Percentiles rank a stretch among this genome's conserved stretches.
Evolutionary conservation across 1,140 invertebrate genomes (phyloP).

Genomic region (Macrostomum lignano): DNA sequence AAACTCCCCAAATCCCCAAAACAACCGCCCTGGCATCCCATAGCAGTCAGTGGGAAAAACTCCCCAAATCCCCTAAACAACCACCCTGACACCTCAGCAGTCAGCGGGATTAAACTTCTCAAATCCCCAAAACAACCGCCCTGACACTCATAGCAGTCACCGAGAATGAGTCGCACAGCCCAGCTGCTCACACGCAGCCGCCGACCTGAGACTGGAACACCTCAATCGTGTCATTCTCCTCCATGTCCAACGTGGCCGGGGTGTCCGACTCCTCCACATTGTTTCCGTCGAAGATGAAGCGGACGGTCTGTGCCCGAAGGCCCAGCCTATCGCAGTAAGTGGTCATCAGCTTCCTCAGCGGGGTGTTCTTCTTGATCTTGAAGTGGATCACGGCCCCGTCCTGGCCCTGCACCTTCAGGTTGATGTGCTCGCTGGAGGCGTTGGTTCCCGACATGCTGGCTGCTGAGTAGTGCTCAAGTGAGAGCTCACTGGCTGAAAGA

Average conservation of each 20-base stretch:
- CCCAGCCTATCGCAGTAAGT: slow-evolving; percentile 67
- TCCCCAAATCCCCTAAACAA: too few species aligned
- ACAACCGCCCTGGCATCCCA: too few species aligned
- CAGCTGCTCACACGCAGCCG: slow-evolving; percentile 23
- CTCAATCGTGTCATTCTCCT: slow-evolving; percentile 66
- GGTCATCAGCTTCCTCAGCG: slow-evolving; percentile 69
- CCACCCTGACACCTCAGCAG: too few species aligned
- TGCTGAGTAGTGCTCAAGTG: too few species aligned
- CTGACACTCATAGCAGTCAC: too few species aligned
- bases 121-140: too few species aligned
- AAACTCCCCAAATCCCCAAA: too few species aligned
- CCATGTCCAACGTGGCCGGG: slow-evolving; percentile 45
- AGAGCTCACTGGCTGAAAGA: too few species aligned
- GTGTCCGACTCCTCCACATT: slow-evolving; percentile 60
- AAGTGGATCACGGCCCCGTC: slow-evolving; percentile 77
- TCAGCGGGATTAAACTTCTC: too few species aligned
- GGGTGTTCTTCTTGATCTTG: slow-evolving; percentile 81
- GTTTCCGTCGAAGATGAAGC: slow-evolving; percentile 61
- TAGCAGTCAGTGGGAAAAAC: too few species aligned
- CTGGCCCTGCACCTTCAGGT: slow-evolving; percentile 65
- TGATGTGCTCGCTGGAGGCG: slow-evolving; percentile 44
- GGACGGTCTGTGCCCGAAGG: slow-evolving; percentile 41
- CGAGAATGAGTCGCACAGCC: too few species aligned
- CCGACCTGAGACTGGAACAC: slow-evolving; percentile 65
- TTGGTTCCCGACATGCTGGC: too few species aligned